Conservation (phyloP, 2,797 vertebrate genomes). For the Falco concolor region DNA sequence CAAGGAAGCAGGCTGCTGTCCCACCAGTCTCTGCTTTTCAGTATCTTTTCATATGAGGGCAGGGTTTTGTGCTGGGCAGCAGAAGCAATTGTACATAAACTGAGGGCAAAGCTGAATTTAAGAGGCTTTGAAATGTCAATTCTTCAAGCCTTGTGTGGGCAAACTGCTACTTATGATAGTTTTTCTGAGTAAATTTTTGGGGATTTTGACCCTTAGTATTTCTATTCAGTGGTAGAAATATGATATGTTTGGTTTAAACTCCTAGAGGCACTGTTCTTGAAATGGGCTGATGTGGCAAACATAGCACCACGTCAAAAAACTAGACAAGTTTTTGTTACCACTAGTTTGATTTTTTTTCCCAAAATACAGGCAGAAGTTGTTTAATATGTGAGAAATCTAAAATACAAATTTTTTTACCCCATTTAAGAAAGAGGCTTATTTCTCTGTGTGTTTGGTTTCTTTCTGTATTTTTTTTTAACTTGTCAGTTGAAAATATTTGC, state of each 20-base stretch:
- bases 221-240: neutral
- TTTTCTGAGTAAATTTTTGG: neutral
- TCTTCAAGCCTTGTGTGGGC: neutral
- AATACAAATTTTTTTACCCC: neutral
- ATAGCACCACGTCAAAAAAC: neutral
- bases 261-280: neutral
- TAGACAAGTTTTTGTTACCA: neutral
- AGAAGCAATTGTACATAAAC: neutral
- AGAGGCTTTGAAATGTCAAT: neutral
- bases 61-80: neutral
- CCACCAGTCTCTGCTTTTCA: neutral
- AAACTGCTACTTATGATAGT: neutral
- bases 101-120: neutral
- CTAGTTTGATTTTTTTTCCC: neutral
- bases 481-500: neutral
- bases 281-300: neutral
- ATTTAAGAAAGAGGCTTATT: neutral
- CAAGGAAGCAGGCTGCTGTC: neutral
- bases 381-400: neutral
- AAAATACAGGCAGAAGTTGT: neutral
- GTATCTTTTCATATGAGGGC: neutral
- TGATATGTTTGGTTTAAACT: neutral
- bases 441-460: neutral
- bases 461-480: neutral
- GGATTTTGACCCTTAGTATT: neutral